Base-by-base conservation (phyloP, 2,888 invertebrate species). In the Penaeus monodon region DNA sequence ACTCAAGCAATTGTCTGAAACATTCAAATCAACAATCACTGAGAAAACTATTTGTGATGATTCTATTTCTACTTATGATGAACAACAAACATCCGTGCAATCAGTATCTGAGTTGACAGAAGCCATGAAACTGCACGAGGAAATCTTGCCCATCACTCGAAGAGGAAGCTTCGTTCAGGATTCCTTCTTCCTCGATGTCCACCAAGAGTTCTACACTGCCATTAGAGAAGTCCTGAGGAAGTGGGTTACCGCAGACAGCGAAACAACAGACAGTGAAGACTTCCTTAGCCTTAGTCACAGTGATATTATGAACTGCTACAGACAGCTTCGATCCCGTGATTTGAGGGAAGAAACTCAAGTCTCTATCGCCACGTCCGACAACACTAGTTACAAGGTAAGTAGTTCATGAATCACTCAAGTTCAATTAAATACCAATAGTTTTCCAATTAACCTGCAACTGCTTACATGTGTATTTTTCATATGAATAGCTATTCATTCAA, bases 311-410 rank as follows among this genome's bases (percentile, higher is more conserved):
- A 74, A 73, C 65, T 33, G 49, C 78, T 89, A 89, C 81, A 80
- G 89, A 70, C 74, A 63, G 70, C 73, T 89, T 44, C n/a, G 89
- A 49, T 68, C 81, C 27, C 38, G 66, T 63, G 70, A 86, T 7
- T 84, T 84, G 57, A 73, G 20, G 63, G 89, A 89, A 33, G 86
- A 84, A 27, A 86, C 77, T 38, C 89, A 89, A 73, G 89, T 86
- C 65, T 76, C 73, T 57, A 77, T 86, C 17, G 78, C 86, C 65
- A 84, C 86, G 2, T 84, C 80, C 57, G 73, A 89, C 65, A 63
- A 66, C 63, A 68, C 79, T 14, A 57, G 80, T 63, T 84, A 89
- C 66, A 84, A 89, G 82, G 89, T 89, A 44, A 49, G 66, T 12
- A n/a, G 4, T 17, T 7, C 44, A 44, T 10, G 44, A 44, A 20